Evolutionary conservation across 2,113 vertebrate species (phyloP).

Genomic region (Anolis carolinensis): DNA sequence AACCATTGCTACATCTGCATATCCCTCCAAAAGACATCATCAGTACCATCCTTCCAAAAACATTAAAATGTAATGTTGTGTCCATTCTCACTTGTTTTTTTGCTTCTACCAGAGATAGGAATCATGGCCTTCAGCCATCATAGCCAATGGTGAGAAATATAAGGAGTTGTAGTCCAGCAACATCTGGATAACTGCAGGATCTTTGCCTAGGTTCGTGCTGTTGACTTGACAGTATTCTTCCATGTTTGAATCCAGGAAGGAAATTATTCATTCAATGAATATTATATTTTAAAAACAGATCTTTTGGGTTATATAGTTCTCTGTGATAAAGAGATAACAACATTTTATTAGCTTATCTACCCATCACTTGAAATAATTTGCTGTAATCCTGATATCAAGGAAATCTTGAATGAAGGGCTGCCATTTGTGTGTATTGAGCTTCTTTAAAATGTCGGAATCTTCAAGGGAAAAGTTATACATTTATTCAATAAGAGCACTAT

Average conservation of each 20-base stretch:
- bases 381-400: background rate
- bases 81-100: background rate
- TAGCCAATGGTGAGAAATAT: too few species aligned
- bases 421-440: background rate
- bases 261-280: background rate
- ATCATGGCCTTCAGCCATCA: too few species aligned
- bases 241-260: too few species aligned
- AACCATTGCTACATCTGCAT: background rate
- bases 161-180: too few species aligned
- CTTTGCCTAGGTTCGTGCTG: too few species aligned
- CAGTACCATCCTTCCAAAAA: background rate
- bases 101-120: too few species aligned
- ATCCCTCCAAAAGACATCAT: background rate
- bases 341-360: slow-evolving; percentile 8
- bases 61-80: background rate
- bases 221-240: too few species aligned
- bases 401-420: slow-evolving; percentile 31
- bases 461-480: slow-evolving; percentile 36
- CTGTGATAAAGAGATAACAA: background rate
- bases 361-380: slow-evolving; percentile 8
- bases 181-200: too few species aligned
- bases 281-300: background rate
- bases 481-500: slow-evolving; percentile 25
- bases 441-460: slow-evolving; percentile 15
- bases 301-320: slow-evolving; percentile 16